These are phyloP conservation scores for Simalia tracyae DNA, from an alignment of 2,797 vertebrate genomes.

Conservation along the genomic window DNA sequence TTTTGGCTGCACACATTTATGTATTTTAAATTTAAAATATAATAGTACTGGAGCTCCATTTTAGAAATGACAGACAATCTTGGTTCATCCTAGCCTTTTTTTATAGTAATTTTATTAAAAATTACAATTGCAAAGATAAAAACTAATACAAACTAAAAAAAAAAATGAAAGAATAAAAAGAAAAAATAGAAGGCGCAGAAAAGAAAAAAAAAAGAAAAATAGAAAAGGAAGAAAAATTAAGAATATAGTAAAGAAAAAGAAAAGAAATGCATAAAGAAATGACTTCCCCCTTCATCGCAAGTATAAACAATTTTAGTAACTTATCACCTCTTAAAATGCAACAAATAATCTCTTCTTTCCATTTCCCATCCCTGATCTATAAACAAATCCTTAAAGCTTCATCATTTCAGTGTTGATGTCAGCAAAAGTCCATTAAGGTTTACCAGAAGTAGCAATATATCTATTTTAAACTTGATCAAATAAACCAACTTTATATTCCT, in stretches of 20 bases:
- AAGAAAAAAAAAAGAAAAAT: background rate
- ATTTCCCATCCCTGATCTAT: background rate
- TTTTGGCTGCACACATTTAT: background rate
- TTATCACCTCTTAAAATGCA: background rate
- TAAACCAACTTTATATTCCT: background rate
- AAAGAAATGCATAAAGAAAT: background rate
- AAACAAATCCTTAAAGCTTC: background rate
- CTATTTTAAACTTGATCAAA: background rate
- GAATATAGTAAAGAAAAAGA: background rate
- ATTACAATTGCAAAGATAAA: background rate
- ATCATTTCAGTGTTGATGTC: background rate
- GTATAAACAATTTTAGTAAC: background rate
- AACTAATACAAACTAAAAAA: background rate
- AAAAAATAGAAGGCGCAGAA: background rate
- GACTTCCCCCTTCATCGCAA: background rate
- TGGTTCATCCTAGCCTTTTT: background rate
- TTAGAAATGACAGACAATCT: background rate
- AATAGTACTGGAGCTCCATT: background rate
- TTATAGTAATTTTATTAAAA: background rate
- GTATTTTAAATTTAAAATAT: background rate
- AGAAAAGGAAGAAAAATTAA: background rate
- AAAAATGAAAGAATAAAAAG: background rate
- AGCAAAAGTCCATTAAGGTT: background rate
- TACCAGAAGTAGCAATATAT: background rate
- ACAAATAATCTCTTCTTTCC: background rate